Conservation (phyloP, 2,888 invertebrate genomes). For the Penaeus monodon region DNA sequence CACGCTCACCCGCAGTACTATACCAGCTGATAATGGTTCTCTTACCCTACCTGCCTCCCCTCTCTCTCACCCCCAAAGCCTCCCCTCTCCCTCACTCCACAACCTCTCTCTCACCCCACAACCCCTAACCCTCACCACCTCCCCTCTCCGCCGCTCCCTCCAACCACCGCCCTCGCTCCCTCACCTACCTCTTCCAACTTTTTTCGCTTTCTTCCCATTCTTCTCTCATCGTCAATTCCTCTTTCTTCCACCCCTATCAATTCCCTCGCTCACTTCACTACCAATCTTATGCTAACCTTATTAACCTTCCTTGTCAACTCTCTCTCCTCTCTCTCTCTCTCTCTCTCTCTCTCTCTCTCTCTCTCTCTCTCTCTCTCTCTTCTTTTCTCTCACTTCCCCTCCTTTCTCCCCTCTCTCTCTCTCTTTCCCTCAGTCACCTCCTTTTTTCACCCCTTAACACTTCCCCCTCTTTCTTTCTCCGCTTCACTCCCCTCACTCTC, state of each 20-base stretch:
- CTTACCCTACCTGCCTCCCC: constrained; percentile 14
- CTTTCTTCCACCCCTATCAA: neutral
- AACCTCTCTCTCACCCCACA: too few species aligned
- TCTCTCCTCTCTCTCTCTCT: neutral
- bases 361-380: constrained; percentile 9
- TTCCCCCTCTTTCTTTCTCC: neutral
- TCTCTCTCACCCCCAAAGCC: neutral
- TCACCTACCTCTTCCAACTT: neutral
- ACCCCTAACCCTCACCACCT: too few species aligned
- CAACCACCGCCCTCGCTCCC: constrained; percentile 5
- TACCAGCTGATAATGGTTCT: constrained; percentile 18
- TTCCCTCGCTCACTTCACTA: too few species aligned
- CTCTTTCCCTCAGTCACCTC: neutral
- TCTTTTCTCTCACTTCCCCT: neutral
- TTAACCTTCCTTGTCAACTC: too few species aligned
- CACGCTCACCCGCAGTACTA: neutral
- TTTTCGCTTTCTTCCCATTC: constrained; percentile 22
- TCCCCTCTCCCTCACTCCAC: neutral
- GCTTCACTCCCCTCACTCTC: neutral
- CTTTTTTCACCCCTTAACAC: neutral
- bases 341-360: constrained; percentile 4
- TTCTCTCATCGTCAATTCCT: constrained; percentile 2
- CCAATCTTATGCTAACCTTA: neutral
- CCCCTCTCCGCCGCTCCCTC: neutral
- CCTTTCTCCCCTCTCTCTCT: constrained; percentile 12